Evolutionary conservation across 2,797 vertebrate species (phyloP).

Genomic region (Crocidura indochinensis): DNA sequence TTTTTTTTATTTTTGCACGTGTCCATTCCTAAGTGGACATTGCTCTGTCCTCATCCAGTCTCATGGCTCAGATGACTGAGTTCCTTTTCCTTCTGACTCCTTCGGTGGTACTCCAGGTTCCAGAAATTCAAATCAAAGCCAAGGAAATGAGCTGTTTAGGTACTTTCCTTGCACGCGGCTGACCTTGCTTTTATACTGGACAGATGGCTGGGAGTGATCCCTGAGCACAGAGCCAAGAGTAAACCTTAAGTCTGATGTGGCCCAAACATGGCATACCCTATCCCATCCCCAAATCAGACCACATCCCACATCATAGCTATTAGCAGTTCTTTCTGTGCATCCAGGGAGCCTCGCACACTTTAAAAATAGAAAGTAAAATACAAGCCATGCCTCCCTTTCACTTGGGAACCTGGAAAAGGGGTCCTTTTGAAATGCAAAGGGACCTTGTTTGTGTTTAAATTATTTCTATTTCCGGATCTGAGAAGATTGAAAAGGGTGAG

Average conservation of each 20-base stretch:
- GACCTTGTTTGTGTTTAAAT: slow-evolving; percentile 70
- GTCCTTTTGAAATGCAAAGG: slow-evolving; percentile 76
- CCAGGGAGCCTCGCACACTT: slow-evolving; percentile 61
- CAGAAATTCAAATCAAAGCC: neutral
- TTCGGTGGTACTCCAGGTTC: slow-evolving; percentile 29
- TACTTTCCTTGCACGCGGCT: too few relatives aligned
- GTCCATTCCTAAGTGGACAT: neutral
- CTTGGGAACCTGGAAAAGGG: slow-evolving; percentile 54
- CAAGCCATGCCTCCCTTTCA: slow-evolving; percentile 57
- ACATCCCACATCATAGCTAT: neutral
- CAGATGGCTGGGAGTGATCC: too few relatives aligned
- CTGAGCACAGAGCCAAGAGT: too few relatives aligned
- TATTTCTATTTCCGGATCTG: slow-evolving; percentile 75
- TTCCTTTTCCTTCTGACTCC: neutral
- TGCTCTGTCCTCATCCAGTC: neutral
- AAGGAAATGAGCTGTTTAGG: too few relatives aligned
- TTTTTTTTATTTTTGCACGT: too few relatives aligned
- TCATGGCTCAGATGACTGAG: neutral
- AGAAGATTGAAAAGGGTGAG: slow-evolving; percentile 41
- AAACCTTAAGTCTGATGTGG: too few relatives aligned
- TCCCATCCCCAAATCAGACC: slow-evolving; percentile 14
- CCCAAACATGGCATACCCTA: too few relatives aligned
- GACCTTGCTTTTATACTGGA: too few relatives aligned
- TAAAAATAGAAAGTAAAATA: neutral
- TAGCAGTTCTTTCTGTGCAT: slow-evolving; percentile 44